Conservation (phyloP, 2,888 invertebrate genomes). For the Monopis laevigella region DNA sequence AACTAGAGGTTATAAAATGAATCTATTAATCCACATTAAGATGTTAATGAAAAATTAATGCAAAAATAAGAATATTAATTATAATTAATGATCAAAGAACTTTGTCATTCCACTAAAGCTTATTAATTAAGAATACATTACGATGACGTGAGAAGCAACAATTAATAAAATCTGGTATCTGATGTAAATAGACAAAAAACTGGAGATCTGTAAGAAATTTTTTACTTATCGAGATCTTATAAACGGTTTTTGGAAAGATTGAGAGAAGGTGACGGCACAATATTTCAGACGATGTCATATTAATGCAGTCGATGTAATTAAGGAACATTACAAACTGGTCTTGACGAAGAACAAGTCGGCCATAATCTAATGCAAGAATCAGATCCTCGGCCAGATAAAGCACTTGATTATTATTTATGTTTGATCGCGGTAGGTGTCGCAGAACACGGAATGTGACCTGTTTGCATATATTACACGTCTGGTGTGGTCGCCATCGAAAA, state of each 20-base stretch:
- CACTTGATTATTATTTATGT: constrained; percentile 7
- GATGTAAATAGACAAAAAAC: too few species aligned
- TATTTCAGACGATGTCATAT: not conserved
- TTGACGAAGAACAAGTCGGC: not conserved
- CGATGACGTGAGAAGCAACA: not conserved
- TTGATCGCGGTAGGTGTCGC: not conserved
- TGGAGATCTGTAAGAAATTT: too few species aligned
- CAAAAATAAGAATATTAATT: constrained; percentile 11
- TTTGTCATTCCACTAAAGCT: too few species aligned
- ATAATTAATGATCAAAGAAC: not conserved
- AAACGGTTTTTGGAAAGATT: too few species aligned
- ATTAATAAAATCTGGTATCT: not conserved
- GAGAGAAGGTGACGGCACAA: too few species aligned
- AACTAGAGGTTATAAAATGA: not conserved
- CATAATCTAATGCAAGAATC: not conserved
- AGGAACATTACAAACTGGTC: not conserved
- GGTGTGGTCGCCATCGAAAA: constrained; percentile 11
- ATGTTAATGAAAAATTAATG: constrained; percentile 9
- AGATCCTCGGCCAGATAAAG: constrained; percentile 6
- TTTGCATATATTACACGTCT: constrained; percentile 9
- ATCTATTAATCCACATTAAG: constrained; percentile 9
- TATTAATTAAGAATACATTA: not conserved
- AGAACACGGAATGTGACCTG: constrained; percentile 6
- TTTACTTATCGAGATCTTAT: too few species aligned
- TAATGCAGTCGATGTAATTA: not conserved